These are phyloP conservation scores for Opisthograptis luteolata DNA, from an alignment of 2,888 invertebrate species.

Conservation along the genomic window DNA sequence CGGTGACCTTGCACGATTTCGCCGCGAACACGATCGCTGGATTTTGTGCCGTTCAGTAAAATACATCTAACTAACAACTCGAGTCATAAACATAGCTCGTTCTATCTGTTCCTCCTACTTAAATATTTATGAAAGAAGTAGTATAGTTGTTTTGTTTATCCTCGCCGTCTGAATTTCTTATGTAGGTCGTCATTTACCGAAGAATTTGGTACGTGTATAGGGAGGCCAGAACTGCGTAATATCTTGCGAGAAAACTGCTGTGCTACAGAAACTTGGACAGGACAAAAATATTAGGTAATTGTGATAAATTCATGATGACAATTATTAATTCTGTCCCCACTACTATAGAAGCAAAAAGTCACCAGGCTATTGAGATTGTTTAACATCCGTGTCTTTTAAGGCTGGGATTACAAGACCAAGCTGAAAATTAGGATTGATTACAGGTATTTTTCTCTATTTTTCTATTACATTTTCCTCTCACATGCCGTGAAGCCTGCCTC, in stretches of 20 bases:
- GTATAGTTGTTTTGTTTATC: constrained; percentile 61
- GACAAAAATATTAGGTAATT: background rate
- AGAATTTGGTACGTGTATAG: constrained; percentile 53
- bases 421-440: too few relatives aligned
- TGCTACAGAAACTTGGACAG: constrained; percentile 48
- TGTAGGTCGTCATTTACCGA: constrained; percentile 60
- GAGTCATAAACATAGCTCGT: constrained; percentile 39
- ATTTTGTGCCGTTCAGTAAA: constrained; percentile 27
- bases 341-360: background rate
- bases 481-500: too few relatives aligned
- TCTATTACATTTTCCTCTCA: too few relatives aligned
- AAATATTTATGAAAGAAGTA: constrained; percentile 63
- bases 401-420: too few relatives aligned
- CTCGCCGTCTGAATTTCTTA: constrained; percentile 64
- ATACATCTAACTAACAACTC: constrained; percentile 39
- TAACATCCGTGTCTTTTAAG: too few relatives aligned
- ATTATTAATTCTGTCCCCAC: too few relatives aligned
- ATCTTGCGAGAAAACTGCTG: constrained; percentile 55
- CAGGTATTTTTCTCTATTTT: too few relatives aligned
- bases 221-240: constrained; percentile 45
- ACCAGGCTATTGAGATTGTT: too few relatives aligned
- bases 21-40: constrained; percentile 40
- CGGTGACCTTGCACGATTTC: constrained; percentile 48
- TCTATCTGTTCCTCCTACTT: constrained; percentile 49
- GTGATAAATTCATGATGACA: background rate